These are phyloP conservation scores for Chrysodeixis includens DNA, from an alignment of 2,888 invertebrate genomes.

Conservation along the genomic window DNA sequence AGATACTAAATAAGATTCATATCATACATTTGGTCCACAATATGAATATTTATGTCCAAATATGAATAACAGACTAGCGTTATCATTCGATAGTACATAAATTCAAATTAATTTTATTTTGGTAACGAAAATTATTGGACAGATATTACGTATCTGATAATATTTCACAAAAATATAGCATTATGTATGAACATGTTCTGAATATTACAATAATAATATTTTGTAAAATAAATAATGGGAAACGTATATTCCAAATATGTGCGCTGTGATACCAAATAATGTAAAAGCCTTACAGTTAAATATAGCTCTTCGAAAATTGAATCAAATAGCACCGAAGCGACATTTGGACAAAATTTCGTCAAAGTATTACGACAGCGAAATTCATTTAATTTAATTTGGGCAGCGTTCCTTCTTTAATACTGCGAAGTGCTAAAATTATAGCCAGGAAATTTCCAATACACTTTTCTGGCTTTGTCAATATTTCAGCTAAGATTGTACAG, in stretches of 20 bases:
- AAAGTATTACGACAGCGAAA: slow-evolving; percentile 40
- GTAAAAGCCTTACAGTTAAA: slow-evolving; percentile 16
- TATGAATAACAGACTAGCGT: slow-evolving; percentile 30
- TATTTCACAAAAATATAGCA: no score
- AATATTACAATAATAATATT: no score
- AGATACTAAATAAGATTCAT: slow-evolving; percentile 33
- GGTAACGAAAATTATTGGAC: slow-evolving; percentile 18
- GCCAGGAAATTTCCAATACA: slow-evolving; percentile 18
- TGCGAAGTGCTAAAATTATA: slow-evolving; percentile 18
- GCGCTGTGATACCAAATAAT: background rate
- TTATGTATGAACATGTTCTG: no score
- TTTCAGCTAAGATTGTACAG: background rate
- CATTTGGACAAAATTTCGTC: slow-evolving; percentile 30
- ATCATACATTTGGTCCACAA: slow-evolving; percentile 37
- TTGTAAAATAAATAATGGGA: no score
- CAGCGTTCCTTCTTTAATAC: slow-evolving; percentile 17
- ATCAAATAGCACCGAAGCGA: slow-evolving; percentile 25
- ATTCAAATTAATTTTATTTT: slow-evolving; percentile 40
- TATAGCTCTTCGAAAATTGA: slow-evolving; percentile 26
- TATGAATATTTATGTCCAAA: slow-evolving; percentile 52
- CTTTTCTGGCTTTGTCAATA: slow-evolving; percentile 8
- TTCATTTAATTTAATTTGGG: slow-evolving; percentile 50
- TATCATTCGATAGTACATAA: slow-evolving; percentile 37
- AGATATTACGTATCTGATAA: background rate
- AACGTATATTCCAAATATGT: no score